Conservation (phyloP, 2,888 invertebrate species). For the Nycteola revayana region DNA sequence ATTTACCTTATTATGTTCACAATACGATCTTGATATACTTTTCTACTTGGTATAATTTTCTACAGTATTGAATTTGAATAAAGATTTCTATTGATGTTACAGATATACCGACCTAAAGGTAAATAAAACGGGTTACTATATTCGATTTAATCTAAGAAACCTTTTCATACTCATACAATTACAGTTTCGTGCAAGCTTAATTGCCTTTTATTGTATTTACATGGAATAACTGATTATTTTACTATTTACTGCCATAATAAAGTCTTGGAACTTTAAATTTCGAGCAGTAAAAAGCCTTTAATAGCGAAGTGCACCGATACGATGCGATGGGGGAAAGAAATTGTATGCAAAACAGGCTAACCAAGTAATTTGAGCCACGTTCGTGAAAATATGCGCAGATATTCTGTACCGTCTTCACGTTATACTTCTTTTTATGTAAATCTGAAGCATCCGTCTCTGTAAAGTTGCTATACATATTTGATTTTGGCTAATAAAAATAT, state of each 20-base stretch:
- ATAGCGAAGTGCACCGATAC: constrained; percentile 35
- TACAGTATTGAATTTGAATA: constrained; percentile 13
- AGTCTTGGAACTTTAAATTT: constrained; percentile 29
- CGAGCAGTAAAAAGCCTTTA: constrained; percentile 22
- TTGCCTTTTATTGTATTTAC: constrained; percentile 25
- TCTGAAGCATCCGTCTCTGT: constrained; percentile 37
- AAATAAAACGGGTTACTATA: too few species aligned
- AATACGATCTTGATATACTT: constrained; percentile 19
- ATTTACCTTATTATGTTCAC: constrained; percentile 1
- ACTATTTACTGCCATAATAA: constrained; percentile 22
- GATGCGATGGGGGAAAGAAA: constrained; percentile 33
- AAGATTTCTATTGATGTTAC: constrained; percentile 12
- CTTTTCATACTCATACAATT: constrained; percentile 13
- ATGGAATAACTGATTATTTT: constrained; percentile 23
- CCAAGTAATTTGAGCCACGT: constrained; percentile 43
- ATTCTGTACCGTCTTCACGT: constrained; percentile 29
- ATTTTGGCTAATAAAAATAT: too few species aligned
- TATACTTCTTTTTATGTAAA: constrained; percentile 48
- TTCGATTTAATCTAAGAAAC: constrained; percentile 17
- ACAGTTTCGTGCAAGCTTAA: constrained; percentile 24
- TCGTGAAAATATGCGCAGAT: constrained; percentile 52
- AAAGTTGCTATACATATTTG: constrained; percentile 40
- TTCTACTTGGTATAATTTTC: constrained; percentile 22
- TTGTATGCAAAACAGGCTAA: constrained; percentile 41
- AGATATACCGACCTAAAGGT: not conserved